These are phyloP conservation scores for Crossocerus cetratus DNA, from an alignment of 2,888 invertebrate genomes.

Conservation along the genomic window DNA sequence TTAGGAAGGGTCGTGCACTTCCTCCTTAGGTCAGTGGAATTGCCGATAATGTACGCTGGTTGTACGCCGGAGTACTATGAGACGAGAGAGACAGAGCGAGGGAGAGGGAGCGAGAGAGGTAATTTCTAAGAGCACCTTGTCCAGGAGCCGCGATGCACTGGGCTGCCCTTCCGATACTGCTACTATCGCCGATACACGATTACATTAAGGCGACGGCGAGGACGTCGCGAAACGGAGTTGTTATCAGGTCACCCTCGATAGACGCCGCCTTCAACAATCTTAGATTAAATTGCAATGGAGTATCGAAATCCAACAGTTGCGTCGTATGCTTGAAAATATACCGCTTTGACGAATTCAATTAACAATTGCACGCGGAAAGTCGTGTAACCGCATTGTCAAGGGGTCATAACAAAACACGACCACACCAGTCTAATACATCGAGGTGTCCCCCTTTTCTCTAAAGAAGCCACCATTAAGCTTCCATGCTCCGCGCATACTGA, in stretches of 20 bases:
- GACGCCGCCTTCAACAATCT: too few species aligned
- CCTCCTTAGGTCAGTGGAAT: conserved; percentile 46
- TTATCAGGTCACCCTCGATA: too few species aligned
- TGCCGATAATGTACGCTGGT: conserved; percentile 50
- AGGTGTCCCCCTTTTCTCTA: conserved; percentile 3
- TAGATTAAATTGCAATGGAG: too few species aligned
- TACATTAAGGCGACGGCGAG: conserved; percentile 16
- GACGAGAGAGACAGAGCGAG: conserved; percentile 28
- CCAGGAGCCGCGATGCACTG: conserved; percentile 43
- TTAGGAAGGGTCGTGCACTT: conserved; percentile 27
- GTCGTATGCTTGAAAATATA: not conserved
- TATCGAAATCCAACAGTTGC: too few species aligned
- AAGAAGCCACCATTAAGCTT: conserved; percentile 39
- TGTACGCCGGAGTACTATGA: conserved; percentile 38
- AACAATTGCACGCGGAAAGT: conserved; percentile 10
- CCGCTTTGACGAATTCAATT: not conserved
- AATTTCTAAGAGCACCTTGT: conserved; percentile 42
- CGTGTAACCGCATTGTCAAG: too few species aligned
- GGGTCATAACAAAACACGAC: too few species aligned
- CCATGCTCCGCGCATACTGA: conserved; percentile 42
- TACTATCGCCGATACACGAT: conserved; percentile 20
- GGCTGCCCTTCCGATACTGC: conserved; percentile 38
- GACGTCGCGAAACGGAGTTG: not conserved
- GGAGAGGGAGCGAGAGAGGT: not conserved
- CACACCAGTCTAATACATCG: conserved; percentile 6